Conservation (phyloP, 1,140 invertebrate species). For the Drosophila arawakana region DNA sequence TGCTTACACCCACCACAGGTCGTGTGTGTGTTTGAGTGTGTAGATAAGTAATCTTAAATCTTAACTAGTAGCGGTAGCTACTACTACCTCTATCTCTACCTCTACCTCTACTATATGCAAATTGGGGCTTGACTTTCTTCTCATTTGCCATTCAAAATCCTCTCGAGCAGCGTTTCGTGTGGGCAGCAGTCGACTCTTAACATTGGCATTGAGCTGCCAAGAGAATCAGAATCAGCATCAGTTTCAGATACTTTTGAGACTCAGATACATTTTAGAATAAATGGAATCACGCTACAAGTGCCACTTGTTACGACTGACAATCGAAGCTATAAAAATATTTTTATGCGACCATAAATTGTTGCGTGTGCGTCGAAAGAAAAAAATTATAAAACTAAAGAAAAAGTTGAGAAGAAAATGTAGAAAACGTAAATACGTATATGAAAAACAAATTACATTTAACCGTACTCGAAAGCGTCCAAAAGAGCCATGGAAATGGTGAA, state of each 20-base stretch:
- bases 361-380: constrained; percentile 26
- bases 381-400: background rate
- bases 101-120: constrained; percentile 50
- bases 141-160: constrained; percentile 27
- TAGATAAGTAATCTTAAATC: background rate
- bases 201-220: constrained; percentile 15
- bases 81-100: background rate
- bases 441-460: constrained; percentile 77
- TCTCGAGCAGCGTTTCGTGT: constrained; percentile 18
- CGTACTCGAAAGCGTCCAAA: constrained; percentile 54
- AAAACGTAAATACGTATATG: constrained; percentile 31
- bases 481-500: constrained; percentile 63
- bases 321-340: constrained; percentile 44
- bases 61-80: background rate
- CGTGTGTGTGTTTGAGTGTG: background rate
- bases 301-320: constrained; percentile 37
- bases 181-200: constrained; percentile 2
- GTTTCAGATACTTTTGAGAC: constrained; percentile 21
- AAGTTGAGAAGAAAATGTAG: constrained; percentile 19
- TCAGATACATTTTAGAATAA: constrained; percentile 12
- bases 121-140: constrained; percentile 72
- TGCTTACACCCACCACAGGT: constrained; percentile 6
- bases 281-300: constrained; percentile 34
- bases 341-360: constrained; percentile 40
- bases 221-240: constrained; percentile 8